phyloP scores from a whole-genome alignment of 2,113 vertebrate genomes.

The Calyptommatus sinebrachiatus region DNA sequence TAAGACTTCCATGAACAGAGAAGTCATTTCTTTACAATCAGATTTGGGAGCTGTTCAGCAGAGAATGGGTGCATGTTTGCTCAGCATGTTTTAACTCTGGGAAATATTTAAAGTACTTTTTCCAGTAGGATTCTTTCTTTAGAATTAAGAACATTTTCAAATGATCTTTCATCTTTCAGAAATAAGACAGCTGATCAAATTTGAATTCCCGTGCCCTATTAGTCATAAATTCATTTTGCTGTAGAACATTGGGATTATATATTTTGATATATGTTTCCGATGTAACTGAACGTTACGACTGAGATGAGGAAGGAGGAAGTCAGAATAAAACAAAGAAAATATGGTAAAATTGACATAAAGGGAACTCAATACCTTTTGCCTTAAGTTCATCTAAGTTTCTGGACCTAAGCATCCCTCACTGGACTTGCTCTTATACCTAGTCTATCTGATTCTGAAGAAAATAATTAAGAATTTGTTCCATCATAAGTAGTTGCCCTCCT shows the following conservation, averaged over 20 bases:
- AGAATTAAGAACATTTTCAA: not conserved
- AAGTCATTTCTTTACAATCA: not conserved
- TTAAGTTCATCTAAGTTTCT: not conserved
- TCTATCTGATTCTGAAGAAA: not conserved
- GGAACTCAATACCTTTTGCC: not conserved
- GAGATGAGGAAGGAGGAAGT: too few relatives aligned
- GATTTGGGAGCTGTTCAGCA: not conserved
- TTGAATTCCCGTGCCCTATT: not conserved
- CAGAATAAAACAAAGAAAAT: not conserved
- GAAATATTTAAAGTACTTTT: not conserved
- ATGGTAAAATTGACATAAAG: not conserved
- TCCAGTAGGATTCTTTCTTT: not conserved
- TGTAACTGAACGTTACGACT: not conserved
- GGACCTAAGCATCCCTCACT: not conserved
- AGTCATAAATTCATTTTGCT: not conserved
- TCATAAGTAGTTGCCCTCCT: not conserved
- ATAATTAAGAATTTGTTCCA: not conserved
- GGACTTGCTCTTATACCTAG: not conserved
- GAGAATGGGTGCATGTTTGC: not conserved
- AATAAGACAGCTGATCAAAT: not conserved
- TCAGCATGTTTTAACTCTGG: not conserved
- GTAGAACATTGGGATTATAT: not conserved
- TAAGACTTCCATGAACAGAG: not conserved
- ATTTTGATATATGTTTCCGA: not conserved
- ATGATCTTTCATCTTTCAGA: not conserved